Evolutionary conservation across 2,113 vertebrate species (phyloP).

Genomic region (Perognathus longimembris): DNA sequence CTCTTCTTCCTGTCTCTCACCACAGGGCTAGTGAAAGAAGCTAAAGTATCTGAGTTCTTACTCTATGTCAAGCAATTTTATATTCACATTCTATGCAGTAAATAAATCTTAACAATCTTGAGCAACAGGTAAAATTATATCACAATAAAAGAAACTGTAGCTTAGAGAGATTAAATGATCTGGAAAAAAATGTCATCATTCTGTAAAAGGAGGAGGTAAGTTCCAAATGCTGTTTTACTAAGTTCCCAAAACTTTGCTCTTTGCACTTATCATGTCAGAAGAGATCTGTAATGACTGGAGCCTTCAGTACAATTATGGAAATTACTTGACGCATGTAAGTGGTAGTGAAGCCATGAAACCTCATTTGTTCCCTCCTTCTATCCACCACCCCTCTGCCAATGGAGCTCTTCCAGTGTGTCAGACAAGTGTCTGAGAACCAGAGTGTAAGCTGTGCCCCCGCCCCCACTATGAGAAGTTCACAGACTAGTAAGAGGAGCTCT

Average conservation of each 20-base stretch:
- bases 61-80: background rate
- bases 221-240: slow-evolving; percentile 18
- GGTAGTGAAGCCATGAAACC: background rate
- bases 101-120: background rate
- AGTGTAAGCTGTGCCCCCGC: background rate
- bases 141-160: slow-evolving; percentile 26
- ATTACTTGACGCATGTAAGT: background rate
- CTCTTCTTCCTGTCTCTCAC: background rate
- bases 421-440: background rate
- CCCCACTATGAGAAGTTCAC: background rate
- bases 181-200: background rate
- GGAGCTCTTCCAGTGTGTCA: background rate
- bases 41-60: background rate
- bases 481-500: background rate
- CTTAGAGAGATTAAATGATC: slow-evolving; percentile 18
- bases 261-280: background rate
- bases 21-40: background rate
- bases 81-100: background rate
- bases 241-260: slow-evolving; percentile 34
- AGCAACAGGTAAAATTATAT: background rate
- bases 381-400: background rate
- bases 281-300: slow-evolving; percentile 18
- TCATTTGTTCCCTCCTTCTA: background rate
- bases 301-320: slow-evolving; percentile 18
- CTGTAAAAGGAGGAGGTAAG: background rate